Evolutionary conservation across 2,113 vertebrate genomes (phyloP).

Genomic region (Apistogramma diplotaenia): DNA sequence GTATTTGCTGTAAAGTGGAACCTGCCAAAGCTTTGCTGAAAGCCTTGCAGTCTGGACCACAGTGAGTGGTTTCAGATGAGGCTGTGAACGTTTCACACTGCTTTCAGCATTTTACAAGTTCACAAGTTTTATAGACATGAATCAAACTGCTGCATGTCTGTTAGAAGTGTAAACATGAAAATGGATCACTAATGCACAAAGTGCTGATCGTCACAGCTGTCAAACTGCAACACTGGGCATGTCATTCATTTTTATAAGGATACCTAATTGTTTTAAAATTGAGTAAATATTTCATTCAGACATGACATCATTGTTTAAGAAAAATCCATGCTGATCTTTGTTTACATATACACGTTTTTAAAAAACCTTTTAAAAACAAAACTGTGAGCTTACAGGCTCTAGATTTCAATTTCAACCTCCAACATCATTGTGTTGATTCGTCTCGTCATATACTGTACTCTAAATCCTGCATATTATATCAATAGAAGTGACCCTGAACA

Average conservation of each 20-base stretch:
- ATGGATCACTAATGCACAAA: not conserved
- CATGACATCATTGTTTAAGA: no score
- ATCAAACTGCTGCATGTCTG: not conserved
- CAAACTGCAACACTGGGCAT: not conserved
- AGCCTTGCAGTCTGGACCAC: not conserved
- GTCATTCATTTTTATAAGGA: not conserved
- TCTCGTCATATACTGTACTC: not conserved
- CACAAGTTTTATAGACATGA: not conserved
- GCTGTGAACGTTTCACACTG: not conserved
- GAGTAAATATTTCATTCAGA: not conserved
- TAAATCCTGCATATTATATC: not conserved
- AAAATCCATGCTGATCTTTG: no score
- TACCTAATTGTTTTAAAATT: accelerated
- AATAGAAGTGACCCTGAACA: not conserved
- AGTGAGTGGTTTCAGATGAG: not conserved
- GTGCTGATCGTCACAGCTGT: not conserved
- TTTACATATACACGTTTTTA: no score
- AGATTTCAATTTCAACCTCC: not conserved
- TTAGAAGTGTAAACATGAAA: not conserved
- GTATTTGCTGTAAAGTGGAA: no score
- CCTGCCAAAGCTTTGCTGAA: accelerated
- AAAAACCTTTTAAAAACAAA: no score
- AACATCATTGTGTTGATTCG: accelerated
- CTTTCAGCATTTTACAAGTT: not conserved
- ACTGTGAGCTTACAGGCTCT: accelerated